phyloP scores from a whole-genome alignment of 2,888 invertebrate genomes.

The Dermolepida albohirtum region DNA sequence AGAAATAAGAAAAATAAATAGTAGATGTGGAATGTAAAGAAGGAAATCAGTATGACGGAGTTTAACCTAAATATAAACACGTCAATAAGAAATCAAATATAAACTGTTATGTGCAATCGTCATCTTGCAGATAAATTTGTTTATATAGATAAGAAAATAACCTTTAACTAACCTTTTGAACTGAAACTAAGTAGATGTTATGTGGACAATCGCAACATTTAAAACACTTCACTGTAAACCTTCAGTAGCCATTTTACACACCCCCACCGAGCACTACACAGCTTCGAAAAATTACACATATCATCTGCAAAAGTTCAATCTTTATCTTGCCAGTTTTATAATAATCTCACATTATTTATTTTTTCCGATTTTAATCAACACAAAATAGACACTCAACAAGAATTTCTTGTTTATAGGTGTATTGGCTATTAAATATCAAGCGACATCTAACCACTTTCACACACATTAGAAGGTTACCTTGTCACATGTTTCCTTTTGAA shows the following conservation, averaged over 20 bases:
- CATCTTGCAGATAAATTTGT: conserved; percentile 19
- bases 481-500: conserved; percentile 8
- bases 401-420: conserved; percentile 34
- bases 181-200: conserved; percentile 39
- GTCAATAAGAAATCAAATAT: conserved; percentile 40
- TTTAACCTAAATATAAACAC: conserved; percentile 63
- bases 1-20: conserved; percentile 42
- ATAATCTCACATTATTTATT: conserved; percentile 9
- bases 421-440: conserved; percentile 12
- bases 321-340: background rate
- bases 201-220: conserved; percentile 53
- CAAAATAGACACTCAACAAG: conserved; percentile 22
- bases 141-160: conserved; percentile 37
- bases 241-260: conserved; percentile 65
- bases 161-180: conserved; percentile 43
- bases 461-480: conserved; percentile 7
- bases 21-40: conserved; percentile 47
- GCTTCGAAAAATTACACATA: conserved; percentile 37
- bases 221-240: conserved; percentile 61
- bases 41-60: conserved; percentile 46
- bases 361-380: conserved; percentile 13
- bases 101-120: conserved; percentile 7
- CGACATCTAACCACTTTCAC: conserved; percentile 13
- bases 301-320: conserved; percentile 17
- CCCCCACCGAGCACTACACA: conserved; percentile 58